These are phyloP conservation scores for Plecturocebus donacophilus DNA, from an alignment of 2,113 vertebrate species.

Conservation along the genomic window DNA sequence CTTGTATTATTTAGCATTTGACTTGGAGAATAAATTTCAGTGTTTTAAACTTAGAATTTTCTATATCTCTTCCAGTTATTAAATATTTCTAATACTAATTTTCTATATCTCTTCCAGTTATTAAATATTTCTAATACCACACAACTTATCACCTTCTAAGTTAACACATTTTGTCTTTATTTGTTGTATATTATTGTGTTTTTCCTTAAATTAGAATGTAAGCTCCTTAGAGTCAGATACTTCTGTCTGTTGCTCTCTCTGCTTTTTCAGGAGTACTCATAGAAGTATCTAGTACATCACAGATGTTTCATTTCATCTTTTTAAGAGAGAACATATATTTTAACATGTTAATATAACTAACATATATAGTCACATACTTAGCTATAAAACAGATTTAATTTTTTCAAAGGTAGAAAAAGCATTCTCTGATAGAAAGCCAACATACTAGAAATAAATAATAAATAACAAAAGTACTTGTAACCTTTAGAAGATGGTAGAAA, in stretches of 20 bases:
- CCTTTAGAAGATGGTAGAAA: background rate
- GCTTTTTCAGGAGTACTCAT: background rate
- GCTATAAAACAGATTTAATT: background rate
- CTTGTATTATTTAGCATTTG: background rate
- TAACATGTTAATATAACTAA: background rate
- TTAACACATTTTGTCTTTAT: background rate
- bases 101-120: background rate
- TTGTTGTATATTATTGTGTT: background rate
- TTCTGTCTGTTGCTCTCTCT: background rate
- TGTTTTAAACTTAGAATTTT: background rate
- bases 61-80: background rate
- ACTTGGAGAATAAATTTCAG: background rate
- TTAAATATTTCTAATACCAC: background rate
- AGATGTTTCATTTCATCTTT: background rate
- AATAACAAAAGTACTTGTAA: background rate
- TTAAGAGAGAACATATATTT: background rate
- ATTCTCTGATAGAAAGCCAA: background rate
- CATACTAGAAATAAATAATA: background rate
- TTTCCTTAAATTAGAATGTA: background rate
- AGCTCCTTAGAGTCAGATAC: background rate
- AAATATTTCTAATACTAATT: background rate
- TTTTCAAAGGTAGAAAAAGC: background rate
- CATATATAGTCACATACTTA: background rate
- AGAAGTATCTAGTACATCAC: background rate
- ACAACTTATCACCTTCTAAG: background rate